Base-by-base conservation (phyloP, 2,113 vertebrate species). In the Sprattus sprattus region DNA sequence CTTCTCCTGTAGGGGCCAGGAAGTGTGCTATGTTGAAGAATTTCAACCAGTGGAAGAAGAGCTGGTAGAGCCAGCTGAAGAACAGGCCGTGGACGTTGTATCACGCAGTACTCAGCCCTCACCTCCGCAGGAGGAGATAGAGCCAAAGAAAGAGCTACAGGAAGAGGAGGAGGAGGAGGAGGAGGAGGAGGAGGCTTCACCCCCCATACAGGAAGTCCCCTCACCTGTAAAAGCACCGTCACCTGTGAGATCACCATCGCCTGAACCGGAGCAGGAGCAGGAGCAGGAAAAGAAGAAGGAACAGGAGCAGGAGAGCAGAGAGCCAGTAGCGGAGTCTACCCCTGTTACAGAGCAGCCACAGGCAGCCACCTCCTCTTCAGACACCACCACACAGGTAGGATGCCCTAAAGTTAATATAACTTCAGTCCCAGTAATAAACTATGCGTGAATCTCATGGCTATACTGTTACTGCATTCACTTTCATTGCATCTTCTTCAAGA, bases 261-360 rank as follows among this genome's bases (percentile, higher is more conserved):
- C 85, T 8, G 88, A 90, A 78, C 83, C 89, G 50, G 82, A 91
- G 83, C 85, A 91, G 80, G 81, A 60, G 18, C 78, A 22, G 82
- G 45, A 45, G 45, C 25, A 16, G 85, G 82, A 11, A 45, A 84
- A 52, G 83, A 85, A 18, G 80, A 80, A 7, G 46, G 67, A 32
- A n/a, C 83, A 9, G 82, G 45, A 45, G 45, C 25, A 16, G 85
- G 82, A 32, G 28, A 81, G 6, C 83, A 83, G 15, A 50, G 67
- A 32, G 28, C 83, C 9, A n/a, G 64, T n/a, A 28, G 64, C 64
- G 11, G 89, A 88, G 67, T 47, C 86, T 7, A 44, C 49, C 25
- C 47, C 80, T 0, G 84, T 95, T 15, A 95, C 91, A 22, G 49
- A 92, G 84, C 94, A 96, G 88, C 94, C 94, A 2, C 91, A 91